phyloP scores from a whole-genome alignment of 2,888 invertebrate genomes.

The Pheosia gnoma region DNA sequence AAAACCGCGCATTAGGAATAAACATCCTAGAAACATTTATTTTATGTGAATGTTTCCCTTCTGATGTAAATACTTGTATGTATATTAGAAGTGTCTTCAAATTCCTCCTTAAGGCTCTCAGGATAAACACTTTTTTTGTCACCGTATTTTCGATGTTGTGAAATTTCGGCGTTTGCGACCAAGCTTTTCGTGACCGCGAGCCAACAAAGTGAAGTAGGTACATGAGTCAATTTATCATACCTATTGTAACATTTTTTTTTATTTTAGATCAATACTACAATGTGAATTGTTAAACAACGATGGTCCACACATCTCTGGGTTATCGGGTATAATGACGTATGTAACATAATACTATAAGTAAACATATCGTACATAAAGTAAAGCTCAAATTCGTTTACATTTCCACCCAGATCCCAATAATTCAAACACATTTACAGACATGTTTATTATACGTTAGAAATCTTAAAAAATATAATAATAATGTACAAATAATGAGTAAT shows the following conservation, averaged over 20 bases:
- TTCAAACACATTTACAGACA: not conserved
- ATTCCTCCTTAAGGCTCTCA: no score
- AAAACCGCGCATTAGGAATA: no score
- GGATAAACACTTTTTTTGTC: no score
- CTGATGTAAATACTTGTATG: no score
- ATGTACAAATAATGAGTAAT: slow-evolving; percentile 6
- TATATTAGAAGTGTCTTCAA: no score
- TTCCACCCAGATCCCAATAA: slow-evolving; percentile 2
- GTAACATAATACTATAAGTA: not conserved
- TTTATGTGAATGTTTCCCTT: no score
- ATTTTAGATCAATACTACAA: slow-evolving; percentile 20
- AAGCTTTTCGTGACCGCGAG: no score
- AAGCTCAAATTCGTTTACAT: not conserved
- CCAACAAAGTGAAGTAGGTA: not conserved
- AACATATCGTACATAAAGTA: not conserved
- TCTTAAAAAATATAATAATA: slow-evolving; percentile 1
- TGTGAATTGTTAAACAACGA: slow-evolving; percentile 31
- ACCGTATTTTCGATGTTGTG: no score
- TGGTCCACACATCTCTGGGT: slow-evolving; percentile 26
- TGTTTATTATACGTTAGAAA: not conserved
- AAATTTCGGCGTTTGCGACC: no score
- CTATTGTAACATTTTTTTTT: slow-evolving; percentile 10
- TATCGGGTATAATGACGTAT: not conserved
- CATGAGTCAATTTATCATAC: not conserved
- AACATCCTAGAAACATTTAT: no score